These are phyloP conservation scores for Burhinus bistriatus DNA, from an alignment of 2,113 vertebrate genomes.

Conservation along the genomic window DNA sequence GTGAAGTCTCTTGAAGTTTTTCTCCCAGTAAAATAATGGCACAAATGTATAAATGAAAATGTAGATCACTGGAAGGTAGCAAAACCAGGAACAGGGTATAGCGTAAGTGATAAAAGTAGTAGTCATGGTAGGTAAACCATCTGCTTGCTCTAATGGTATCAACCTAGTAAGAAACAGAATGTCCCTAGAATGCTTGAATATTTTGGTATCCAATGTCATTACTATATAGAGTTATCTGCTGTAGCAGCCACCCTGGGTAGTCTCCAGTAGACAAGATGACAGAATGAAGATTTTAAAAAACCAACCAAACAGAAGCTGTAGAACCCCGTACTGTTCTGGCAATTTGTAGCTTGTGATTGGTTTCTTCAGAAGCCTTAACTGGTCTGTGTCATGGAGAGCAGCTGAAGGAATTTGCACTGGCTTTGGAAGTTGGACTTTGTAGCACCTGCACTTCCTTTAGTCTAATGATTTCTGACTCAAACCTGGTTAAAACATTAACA, in stretches of 20 bases:
- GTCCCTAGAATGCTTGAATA: neutral
- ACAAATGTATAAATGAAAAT: neutral
- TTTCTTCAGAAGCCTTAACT: neutral
- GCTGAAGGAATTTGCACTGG: neutral
- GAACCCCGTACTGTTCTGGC: neutral
- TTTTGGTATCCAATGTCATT: neutral
- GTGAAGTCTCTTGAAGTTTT: neutral
- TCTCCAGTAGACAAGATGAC: neutral
- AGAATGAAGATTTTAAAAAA: neutral
- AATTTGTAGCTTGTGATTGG: neutral
- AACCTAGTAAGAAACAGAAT: neutral
- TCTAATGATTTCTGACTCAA: neutral
- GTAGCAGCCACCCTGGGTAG: neutral
- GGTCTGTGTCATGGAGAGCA: neutral
- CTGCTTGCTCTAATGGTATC: neutral
- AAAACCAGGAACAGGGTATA: neutral
- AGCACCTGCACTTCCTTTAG: neutral
- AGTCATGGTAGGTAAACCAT: neutral
- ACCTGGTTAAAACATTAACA: neutral
- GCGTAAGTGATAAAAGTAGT: neutral
- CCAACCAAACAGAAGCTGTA: neutral
- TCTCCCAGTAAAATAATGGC: neutral
- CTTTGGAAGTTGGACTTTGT: neutral
- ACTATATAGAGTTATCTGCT: neutral
- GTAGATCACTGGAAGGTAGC: neutral